phyloP scores from a whole-genome alignment of 2,113 vertebrate genomes.

The Origma solitaria region DNA sequence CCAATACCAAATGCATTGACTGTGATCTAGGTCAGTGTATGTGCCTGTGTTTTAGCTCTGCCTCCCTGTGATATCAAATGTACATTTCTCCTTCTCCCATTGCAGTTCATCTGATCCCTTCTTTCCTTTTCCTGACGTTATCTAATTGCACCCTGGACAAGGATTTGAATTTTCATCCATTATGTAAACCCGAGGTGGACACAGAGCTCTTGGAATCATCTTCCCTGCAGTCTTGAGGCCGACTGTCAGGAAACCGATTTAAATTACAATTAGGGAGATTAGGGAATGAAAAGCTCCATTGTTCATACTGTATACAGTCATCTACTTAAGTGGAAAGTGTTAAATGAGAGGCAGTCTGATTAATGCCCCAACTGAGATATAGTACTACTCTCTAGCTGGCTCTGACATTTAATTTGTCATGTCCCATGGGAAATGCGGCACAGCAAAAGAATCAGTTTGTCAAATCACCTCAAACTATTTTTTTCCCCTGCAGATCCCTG shows the following conservation, averaged over 20 bases:
- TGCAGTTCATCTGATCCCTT: conserved; percentile 7
- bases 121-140: conserved; percentile 35
- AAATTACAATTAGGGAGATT: conserved; percentile 51
- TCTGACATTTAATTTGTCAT: conserved; percentile 34
- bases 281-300: conserved; percentile 53
- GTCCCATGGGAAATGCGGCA: conserved; percentile 1
- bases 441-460: conserved; percentile 11
- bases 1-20: not conserved
- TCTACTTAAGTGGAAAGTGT: conserved; percentile 61
- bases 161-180: conserved; percentile 40
- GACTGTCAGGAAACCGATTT: conserved; percentile 60
- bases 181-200: conserved; percentile 37
- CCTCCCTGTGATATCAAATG: conserved; percentile 32
- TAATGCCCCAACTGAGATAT: not conserved
- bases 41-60: not conserved
- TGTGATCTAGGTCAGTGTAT: not conserved
- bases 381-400: conserved; percentile 11
- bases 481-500: not conserved
- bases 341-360: conserved; percentile 57
- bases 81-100: not conserved
- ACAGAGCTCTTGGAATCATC: conserved; percentile 18
- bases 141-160: not conserved
- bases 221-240: not conserved
- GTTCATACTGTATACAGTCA: conserved; percentile 48
- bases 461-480: conserved; percentile 18